phyloP scores from a whole-genome alignment of 1,140 invertebrate genomes.

The Carcinoscorpius rotundicauda region DNA sequence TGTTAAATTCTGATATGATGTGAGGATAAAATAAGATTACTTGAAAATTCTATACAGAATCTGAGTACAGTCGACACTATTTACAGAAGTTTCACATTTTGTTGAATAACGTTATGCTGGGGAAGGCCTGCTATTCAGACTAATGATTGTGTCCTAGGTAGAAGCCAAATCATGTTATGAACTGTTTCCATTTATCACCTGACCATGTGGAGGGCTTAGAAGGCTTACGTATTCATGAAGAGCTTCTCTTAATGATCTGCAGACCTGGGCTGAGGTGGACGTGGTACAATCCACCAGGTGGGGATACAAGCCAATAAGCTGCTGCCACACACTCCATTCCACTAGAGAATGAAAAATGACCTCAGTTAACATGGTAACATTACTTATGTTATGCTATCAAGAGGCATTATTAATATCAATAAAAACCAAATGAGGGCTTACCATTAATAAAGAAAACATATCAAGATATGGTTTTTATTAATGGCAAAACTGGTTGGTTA shows the following conservation, averaged over 20 bases:
- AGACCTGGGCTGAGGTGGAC: constrained; percentile 58
- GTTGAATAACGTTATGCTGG: no score
- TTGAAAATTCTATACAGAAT: no score
- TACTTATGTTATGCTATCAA: no score
- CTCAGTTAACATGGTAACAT: no score
- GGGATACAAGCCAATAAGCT: constrained; percentile 81
- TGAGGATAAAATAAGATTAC: no score
- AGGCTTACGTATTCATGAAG: constrained; percentile 78
- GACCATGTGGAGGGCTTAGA: constrained; percentile 43
- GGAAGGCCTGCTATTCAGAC: no score
- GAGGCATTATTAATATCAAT: neutral
- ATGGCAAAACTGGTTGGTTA: neutral
- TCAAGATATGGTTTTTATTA: neutral
- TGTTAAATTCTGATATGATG: no score
- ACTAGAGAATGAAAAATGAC: constrained; percentile 42
- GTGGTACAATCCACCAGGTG: constrained; percentile 78
- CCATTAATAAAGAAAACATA: neutral
- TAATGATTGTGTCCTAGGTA: no score
- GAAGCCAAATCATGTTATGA: no score
- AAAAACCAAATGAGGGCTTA: neutral
- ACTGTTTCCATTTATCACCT: no score
- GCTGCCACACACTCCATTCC: constrained; percentile 77
- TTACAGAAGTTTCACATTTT: no score
- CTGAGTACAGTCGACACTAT: no score
- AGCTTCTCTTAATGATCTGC: constrained; percentile 67